A percentile compares a stretch with the other conserved stretches of the same genome.
phyloP scores from a whole-genome alignment of 2,113 vertebrate genomes.

The Microcebus lehilahytsara region DNA sequence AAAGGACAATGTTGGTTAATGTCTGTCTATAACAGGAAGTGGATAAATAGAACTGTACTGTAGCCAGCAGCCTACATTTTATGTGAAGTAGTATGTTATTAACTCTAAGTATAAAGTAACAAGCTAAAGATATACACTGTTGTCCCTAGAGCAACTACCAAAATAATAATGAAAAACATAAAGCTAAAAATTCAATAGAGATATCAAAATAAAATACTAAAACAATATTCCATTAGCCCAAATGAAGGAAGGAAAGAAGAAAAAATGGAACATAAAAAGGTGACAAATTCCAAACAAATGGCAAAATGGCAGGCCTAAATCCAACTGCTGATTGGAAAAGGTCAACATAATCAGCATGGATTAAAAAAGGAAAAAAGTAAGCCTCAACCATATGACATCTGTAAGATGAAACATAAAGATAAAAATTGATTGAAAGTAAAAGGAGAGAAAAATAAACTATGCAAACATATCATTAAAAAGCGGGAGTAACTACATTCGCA shows the following conservation, averaged over 20 bases:
- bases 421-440: not conserved
- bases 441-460: not conserved
- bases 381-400: not conserved
- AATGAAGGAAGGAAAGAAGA: constrained; percentile 7
- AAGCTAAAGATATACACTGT: not conserved
- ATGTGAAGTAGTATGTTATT: not conserved
- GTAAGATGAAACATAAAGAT: not conserved
- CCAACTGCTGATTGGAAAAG: not conserved
- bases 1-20: not conserved
- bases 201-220: constrained; percentile 31
- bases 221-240: not conserved
- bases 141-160: not conserved
- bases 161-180: not conserved
- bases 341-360: not conserved
- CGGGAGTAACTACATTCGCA: not conserved
- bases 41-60: not conserved
- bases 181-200: not conserved
- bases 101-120: not conserved
- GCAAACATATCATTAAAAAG: not conserved
- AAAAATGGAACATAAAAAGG: not conserved
- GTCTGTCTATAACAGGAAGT: not conserved
- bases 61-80: not conserved
- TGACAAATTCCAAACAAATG: not conserved
- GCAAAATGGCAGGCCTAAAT: not conserved
- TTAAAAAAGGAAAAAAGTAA: not conserved